phyloP scores from a whole-genome alignment of 2,113 vertebrate genomes.

The Colossoma macropomum region DNA sequence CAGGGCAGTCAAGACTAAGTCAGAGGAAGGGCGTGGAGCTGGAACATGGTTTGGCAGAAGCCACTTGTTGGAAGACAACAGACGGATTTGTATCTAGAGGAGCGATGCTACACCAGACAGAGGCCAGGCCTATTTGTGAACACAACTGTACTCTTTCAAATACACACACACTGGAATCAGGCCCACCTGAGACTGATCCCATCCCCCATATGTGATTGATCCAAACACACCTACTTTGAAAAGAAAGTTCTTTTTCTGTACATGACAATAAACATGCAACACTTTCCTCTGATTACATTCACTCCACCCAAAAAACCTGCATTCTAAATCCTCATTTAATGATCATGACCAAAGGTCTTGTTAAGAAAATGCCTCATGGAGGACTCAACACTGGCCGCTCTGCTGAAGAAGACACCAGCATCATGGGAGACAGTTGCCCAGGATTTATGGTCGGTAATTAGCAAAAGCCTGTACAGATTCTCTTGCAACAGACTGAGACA shows the following conservation, averaged over 20 bases:
- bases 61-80: constrained; percentile 30
- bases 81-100: constrained; percentile 32
- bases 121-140: not conserved
- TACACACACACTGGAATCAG: not conserved
- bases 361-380: constrained; percentile 33
- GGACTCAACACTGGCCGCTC: constrained; percentile 26
- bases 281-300: constrained; percentile 47
- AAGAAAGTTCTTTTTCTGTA: not conserved
- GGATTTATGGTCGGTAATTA: constrained; percentile 57
- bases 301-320: constrained; percentile 35
- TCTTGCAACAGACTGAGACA: constrained; percentile 51
- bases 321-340: constrained; percentile 18
- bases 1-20: constrained; percentile 8
- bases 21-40: constrained; percentile 12
- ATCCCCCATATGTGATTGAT: not conserved
- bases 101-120: constrained; percentile 29
- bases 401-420: constrained; percentile 35
- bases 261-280: constrained; percentile 46
- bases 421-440: constrained; percentile 33
- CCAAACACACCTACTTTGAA: not conserved
- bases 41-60: constrained; percentile 10
- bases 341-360: not conserved
- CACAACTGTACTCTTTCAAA: not conserved
- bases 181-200: constrained; percentile 4
- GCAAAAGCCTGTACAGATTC: constrained; percentile 45